Conservation (phyloP, 2,797 vertebrate genomes). For the Coregonus ussuriensis region DNA sequence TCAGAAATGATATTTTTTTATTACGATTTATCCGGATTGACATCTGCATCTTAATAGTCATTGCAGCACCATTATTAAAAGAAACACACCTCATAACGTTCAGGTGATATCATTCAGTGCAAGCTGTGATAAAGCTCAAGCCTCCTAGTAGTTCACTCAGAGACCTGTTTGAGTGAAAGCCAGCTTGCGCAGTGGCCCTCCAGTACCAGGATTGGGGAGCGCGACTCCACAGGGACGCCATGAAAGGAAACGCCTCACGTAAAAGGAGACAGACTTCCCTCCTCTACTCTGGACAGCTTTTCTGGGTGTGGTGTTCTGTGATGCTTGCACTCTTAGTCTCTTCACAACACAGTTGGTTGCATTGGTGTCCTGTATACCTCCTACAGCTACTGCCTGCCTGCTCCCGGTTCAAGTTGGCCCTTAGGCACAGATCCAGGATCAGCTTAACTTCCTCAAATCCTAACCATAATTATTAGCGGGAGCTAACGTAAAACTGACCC, state of each 20-base stretch:
- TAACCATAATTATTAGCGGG: not conserved
- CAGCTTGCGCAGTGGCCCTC: not conserved
- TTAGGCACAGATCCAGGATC: not conserved
- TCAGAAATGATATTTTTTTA: not conserved
- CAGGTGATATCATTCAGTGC: not conserved
- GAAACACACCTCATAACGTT: not conserved
- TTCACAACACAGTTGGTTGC: not conserved
- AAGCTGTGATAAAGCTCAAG: not conserved
- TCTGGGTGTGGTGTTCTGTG: not conserved
- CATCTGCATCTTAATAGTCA: not conserved
- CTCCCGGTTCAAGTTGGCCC: slow-evolving; percentile 1
- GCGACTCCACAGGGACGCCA: not conserved
- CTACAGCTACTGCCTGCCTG: not conserved
- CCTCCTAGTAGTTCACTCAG: not conserved
- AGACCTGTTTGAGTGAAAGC: not conserved
- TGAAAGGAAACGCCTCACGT: not conserved
- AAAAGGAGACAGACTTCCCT: not conserved
- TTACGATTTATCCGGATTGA: not conserved
- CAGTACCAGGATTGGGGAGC: not conserved
- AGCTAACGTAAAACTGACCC: no score
- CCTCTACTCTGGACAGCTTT: not conserved
- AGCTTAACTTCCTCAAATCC: not conserved
- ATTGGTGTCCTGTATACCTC: not conserved
- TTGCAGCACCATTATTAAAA: not conserved
- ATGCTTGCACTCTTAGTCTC: not conserved